phyloP scores from a whole-genome alignment of 2,888 invertebrate genomes.

The Cabera pusaria region DNA sequence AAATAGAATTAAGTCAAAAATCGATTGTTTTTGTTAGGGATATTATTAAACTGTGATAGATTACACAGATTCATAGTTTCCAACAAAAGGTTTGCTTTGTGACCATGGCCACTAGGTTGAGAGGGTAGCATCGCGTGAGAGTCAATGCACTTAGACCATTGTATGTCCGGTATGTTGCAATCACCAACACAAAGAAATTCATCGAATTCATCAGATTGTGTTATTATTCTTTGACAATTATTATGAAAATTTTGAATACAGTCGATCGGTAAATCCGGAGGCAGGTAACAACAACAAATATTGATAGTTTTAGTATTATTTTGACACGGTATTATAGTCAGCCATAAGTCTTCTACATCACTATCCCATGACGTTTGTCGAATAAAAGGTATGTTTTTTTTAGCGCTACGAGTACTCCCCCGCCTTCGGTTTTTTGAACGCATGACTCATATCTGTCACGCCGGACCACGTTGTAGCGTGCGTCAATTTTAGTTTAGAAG shows the following conservation, averaged over 20 bases:
- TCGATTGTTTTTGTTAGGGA: no score
- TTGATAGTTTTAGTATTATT: conserved; percentile 1
- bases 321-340: conserved; percentile 8
- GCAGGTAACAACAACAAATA: no score
- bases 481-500: no score
- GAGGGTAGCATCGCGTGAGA: neutral
- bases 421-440: conserved; percentile 11
- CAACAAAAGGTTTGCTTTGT: conserved; percentile 1
- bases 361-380: no score
- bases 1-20: no score
- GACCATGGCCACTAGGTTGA: neutral
- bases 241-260: neutral
- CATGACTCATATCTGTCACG: conserved; percentile 10
- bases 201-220: neutral
- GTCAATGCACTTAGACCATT: conserved; percentile 1
- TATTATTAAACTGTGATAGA: no score
- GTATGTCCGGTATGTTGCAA: no score
- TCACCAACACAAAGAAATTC: no score
- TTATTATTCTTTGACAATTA: conserved; percentile 6
- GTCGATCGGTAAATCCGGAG: no score
- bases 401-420: conserved; percentile 23
- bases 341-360: conserved; percentile 27
- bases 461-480: conserved; percentile 16
- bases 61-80: neutral
- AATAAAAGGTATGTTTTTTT: conserved; percentile 17